Evolutionary conservation across 2,113 vertebrate genomes (phyloP).

Genomic region (Menura novaehollandiae): DNA sequence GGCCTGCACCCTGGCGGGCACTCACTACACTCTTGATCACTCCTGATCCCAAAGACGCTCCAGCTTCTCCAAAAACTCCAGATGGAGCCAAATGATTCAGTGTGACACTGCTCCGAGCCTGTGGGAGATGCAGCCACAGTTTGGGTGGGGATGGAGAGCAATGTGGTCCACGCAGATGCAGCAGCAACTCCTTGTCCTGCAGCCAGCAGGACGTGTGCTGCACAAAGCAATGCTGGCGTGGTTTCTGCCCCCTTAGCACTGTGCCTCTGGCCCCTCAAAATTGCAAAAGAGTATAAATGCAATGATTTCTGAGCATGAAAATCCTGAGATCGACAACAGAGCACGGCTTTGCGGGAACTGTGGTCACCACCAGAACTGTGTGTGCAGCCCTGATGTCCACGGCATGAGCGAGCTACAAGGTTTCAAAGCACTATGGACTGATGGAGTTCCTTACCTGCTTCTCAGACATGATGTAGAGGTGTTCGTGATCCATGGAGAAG

Average conservation of each 20-base stretch:
- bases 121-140: background rate
- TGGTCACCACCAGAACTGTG: background rate
- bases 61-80: background rate
- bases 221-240: background rate
- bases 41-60: background rate
- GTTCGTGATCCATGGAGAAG: constrained; percentile 89
- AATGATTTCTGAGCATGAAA: background rate
- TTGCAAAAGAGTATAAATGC: background rate
- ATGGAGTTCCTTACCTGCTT: constrained; percentile 82
- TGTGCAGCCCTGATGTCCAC: background rate
- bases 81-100: background rate
- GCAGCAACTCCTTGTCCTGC: background rate
- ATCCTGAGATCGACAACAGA: rapidly evolving
- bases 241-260: background rate
- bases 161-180: background rate
- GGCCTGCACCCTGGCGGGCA: background rate
- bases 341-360: background rate
- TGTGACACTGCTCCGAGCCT: rapidly evolving
- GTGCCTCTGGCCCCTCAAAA: background rate
- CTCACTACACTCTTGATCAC: background rate
- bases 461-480: constrained; percentile 96
- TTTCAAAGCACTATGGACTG: background rate
- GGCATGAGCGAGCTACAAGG: background rate
- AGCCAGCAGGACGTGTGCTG: background rate
- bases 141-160: background rate